Percentiles rank a stretch among this genome's conserved stretches.
These are phyloP conservation scores for Zaprionus davidi DNA, from an alignment of 1,140 invertebrate genomes.

Conservation along the genomic window DNA sequence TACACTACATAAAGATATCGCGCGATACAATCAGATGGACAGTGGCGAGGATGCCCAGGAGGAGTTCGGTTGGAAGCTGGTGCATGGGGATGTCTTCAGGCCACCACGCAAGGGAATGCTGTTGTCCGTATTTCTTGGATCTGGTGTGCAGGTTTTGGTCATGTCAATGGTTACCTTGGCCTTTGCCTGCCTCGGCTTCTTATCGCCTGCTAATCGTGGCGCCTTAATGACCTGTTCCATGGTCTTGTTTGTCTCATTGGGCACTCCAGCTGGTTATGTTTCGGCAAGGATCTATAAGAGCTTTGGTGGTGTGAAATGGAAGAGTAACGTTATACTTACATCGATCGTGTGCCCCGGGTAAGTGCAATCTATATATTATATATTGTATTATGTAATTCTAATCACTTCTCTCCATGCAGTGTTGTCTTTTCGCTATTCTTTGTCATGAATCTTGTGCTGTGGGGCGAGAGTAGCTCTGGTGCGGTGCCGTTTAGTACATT, in stretches of 20 bases:
- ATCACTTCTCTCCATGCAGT: conserved; percentile 86
- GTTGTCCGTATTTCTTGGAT: conserved; percentile 96
- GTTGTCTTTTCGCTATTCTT: conserved; percentile 98
- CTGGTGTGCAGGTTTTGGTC: conserved; percentile 95
- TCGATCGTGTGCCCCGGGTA: conserved; percentile 98
- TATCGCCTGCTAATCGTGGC: conserved; percentile 98
- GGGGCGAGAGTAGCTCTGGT: conserved; percentile 97
- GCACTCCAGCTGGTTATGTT: conserved; percentile 97
- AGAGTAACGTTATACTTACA: conserved; percentile 98
- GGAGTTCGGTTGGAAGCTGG: conserved; percentile 99
- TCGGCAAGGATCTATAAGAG: conserved; percentile 99
- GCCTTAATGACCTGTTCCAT: conserved; percentile 99
- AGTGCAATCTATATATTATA: conserved; percentile 57
- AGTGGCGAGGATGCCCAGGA: conserved; percentile 98
- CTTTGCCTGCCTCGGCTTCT: conserved; percentile 98
- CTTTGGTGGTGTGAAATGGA: conserved; percentile 99
- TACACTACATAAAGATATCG: conserved; percentile 99
- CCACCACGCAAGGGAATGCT: conserved; percentile 99
- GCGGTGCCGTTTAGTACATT: conserved; percentile 99
- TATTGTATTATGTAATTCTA: conserved; percentile 24
- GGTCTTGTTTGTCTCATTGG: conserved; percentile 97
- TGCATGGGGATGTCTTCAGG: conserved; percentile 97
- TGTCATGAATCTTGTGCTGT: conserved; percentile 97
- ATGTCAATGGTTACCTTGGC: conserved; percentile 93
- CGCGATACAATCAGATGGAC: conserved; percentile 98